Conservation (phyloP, 2,797 vertebrate genomes). For the Tiaroga cobitis region DNA sequence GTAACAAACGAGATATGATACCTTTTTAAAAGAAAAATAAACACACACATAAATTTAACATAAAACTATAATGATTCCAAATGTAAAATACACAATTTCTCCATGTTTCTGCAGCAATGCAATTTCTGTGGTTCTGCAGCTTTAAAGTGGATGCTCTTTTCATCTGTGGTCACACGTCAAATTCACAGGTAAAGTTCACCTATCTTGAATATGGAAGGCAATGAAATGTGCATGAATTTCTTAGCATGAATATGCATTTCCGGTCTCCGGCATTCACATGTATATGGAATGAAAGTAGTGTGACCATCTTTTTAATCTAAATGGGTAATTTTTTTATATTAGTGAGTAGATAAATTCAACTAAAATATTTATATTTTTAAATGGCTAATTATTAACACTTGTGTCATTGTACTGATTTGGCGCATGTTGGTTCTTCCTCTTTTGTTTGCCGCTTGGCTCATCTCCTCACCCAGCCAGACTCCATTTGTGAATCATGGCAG, state of each 20-base stretch:
- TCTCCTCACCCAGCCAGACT: conserved; percentile 64
- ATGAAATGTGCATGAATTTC: too few relatives aligned
- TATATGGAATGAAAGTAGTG: neutral
- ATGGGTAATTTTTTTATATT: too few relatives aligned
- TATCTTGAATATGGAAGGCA: too few relatives aligned
- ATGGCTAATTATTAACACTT: neutral
- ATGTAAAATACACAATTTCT: too few relatives aligned
- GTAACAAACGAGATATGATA: neutral
- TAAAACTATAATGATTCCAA: neutral
- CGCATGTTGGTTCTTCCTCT: conserved; percentile 72
- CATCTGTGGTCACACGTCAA: too few relatives aligned
- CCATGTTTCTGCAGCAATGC: neutral
- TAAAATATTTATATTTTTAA: neutral
- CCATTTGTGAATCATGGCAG: conserved; percentile 64
- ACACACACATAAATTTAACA: neutral
- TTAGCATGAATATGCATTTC: too few relatives aligned
- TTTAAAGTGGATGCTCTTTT: too few relatives aligned
- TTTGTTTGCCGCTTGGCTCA: conserved; percentile 69
- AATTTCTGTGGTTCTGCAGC: neutral
- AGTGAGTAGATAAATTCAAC: neutral
- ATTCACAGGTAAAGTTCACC: too few relatives aligned
- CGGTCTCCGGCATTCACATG: too few relatives aligned
- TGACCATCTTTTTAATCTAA: neutral
- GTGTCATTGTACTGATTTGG: conserved; percentile 70
- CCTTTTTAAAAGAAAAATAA: neutral